Evolutionary conservation across 2,888 invertebrate species (phyloP), one percentile per base, ranked within the genome.

Genomic region (Drepanosiphum platanoidis): DNA sequence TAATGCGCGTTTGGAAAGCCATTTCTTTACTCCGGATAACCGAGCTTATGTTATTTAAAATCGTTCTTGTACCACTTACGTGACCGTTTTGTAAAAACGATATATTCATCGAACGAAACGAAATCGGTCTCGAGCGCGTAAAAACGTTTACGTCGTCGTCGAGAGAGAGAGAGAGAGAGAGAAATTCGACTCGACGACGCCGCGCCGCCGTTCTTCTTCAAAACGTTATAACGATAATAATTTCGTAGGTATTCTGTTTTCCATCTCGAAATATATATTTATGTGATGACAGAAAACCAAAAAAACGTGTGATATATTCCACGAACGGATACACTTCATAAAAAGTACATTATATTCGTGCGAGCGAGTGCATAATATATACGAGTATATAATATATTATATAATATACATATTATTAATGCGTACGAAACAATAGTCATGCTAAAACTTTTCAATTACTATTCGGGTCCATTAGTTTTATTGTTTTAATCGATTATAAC

Each of bases 51-150:
- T 61, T 72, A 71, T 82, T 82, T 82, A 61, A 72, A 82, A 72
- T 61, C 61, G 39, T 82, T 71, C 61, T 58, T 39, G n/a, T 30
- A 42, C 71, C 32, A 72, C n/a, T 82, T 72, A 82, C 81, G 72
- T 82, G 81, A 82, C 81, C 22, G 42, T 82, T 72, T 82, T 82
- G 15, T 42, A 30, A 30, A 68, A 82, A 64, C 32, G 27, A 80
- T 61, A 80, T 61, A 58, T 72, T n/a, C 42, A 39, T 71, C 27
- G 61, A 82, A 66, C 0, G 7, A 8, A 15, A 39, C 27, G 8
- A 11, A 34, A 34, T 34, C 39, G 13, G 11, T 36, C n/a, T n/a
- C n/a, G n/a, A n/a, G n/a, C n/a, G n/a, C n/a, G n/a, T n/a, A n/a
- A n/a, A n/a, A n/a, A n/a, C n/a, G n/a, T n/a, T n/a, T n/a, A n/a